Evolutionary conservation across 2,113 vertebrate species (phyloP), one percentile per base, ranked within the genome.

Genomic region (Eidolon helvum): DNA sequence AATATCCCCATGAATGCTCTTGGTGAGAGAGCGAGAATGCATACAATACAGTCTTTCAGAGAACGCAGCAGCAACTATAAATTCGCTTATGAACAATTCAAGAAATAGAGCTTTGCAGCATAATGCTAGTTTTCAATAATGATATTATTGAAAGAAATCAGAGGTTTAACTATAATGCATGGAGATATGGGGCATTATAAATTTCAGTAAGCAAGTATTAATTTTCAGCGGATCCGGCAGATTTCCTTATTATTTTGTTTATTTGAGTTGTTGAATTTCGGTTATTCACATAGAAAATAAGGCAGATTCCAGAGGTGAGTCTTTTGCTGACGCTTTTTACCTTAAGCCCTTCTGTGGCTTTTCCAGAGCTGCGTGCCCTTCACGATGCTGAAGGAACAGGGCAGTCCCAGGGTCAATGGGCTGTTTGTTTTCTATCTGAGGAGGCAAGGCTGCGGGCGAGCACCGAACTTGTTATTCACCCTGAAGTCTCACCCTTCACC

Each of bases 81-180:
- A 94, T 82, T 92, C 84, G 40, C 80, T 90, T 97, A 77, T 21
- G 95, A 97, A 65, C 79, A 91, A 28, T 90, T 38, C 53, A 87
- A 61, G 28, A 33, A n/a, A 7, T 26, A 91, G 84, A 89, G 63
- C 83, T 92, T 30, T 38, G 65, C n/a, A 35, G 59, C 69, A 18
- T 59, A 84, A 69, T 75, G 80, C 66, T 79, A 33, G 30, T 38
- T 84, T 91, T 84, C 63, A 38, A 24, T 87, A 66, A 66, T 55
- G 57, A 53, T n/a, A 45, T 57, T 71, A 55, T 91, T 90, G 55
- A 43, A 69, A 92, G 28, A 94, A 94, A 94, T 75, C 77, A 30
- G 48, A 91, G 90, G 63, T 90, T 97, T 90, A 68, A 61, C 57
- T 89, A 24, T 14, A 92, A 63, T 55, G 10, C 35, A 0, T 22